These are phyloP conservation scores for Rhea americana DNA, from an alignment of 2,113 vertebrate genomes.

Conservation along the genomic window DNA sequence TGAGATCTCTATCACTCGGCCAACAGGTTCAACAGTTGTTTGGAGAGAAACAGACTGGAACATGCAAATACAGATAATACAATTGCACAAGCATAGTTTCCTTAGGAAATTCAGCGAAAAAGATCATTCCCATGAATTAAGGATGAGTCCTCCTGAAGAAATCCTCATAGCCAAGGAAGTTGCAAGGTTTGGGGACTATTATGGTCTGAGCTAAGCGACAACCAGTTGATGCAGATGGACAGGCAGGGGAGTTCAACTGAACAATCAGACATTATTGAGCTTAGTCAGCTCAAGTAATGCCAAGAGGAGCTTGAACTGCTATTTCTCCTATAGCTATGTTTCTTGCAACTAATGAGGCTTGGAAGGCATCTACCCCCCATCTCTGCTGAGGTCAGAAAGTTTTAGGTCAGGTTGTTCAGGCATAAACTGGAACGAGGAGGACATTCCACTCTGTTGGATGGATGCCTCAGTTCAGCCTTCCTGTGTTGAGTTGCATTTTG, in stretches of 20 bases:
- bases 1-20: neutral
- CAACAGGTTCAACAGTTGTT: neutral
- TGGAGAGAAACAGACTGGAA: neutral
- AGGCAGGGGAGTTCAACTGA: neutral
- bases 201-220: neutral
- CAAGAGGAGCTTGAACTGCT: neutral
- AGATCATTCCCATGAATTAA: neutral
- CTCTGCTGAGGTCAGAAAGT: constrained; percentile 16
- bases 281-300: neutral
- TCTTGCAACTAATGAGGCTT: neutral
- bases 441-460: neutral
- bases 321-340: neutral
- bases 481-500: neutral
- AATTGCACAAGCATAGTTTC: constrained; percentile 9
- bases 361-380: neutral
- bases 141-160: neutral
- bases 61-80: neutral
- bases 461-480: neutral
- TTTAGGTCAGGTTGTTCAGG: constrained; percentile 28
- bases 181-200: constrained; percentile 9
- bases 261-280: neutral
- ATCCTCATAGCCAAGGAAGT: neutral
- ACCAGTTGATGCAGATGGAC: neutral
- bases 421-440: neutral
- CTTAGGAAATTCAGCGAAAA: neutral